Evolutionary conservation across 2,888 invertebrate genomes (phyloP).

Genomic region (Cheilosia vernalis): DNA sequence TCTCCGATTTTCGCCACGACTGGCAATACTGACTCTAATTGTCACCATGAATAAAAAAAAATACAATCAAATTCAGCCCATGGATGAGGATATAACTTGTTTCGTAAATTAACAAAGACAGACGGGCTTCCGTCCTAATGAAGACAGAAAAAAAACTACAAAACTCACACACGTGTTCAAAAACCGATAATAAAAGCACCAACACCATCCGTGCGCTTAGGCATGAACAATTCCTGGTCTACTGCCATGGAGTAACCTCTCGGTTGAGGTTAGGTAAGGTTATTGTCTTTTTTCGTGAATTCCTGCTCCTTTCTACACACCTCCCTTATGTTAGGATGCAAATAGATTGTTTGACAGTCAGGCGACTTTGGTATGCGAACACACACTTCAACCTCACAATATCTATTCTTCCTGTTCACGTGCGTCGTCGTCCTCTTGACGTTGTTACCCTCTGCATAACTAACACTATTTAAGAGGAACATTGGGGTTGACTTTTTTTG

Average conservation of each 20-base stretch:
- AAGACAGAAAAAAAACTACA: slow-evolving; percentile 34
- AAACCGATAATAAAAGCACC: not conserved
- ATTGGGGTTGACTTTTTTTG: slow-evolving; percentile 31
- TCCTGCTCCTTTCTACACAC: not conserved
- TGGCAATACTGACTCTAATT: no score
- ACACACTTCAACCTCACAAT: not conserved
- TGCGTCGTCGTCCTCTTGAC: slow-evolving; percentile 4
- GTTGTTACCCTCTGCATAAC: not conserved
- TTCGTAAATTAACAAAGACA: slow-evolving; percentile 26
- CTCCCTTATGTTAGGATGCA: slow-evolving; percentile 21
- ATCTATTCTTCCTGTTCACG: not conserved
- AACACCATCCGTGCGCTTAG: not conserved
- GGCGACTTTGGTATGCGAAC: not conserved
- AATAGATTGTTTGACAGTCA: slow-evolving; percentile 45
- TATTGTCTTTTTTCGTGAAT: not conserved
- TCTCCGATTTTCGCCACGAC: no score
- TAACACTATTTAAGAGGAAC: slow-evolving; percentile 4
- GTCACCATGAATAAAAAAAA: no score
- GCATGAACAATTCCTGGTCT: slow-evolving; percentile 20
- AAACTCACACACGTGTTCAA: slow-evolving; percentile 37
- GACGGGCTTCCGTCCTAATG: slow-evolving; percentile 44
- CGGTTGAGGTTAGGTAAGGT: slow-evolving; percentile 46
- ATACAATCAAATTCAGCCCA: not conserved
- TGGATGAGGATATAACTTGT: not conserved
- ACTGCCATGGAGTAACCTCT: slow-evolving; percentile 31